Evolutionary conservation across 2,888 invertebrate species (phyloP), one percentile per base, ranked within the genome.

Genomic region (Tetragnatha montana): DNA sequence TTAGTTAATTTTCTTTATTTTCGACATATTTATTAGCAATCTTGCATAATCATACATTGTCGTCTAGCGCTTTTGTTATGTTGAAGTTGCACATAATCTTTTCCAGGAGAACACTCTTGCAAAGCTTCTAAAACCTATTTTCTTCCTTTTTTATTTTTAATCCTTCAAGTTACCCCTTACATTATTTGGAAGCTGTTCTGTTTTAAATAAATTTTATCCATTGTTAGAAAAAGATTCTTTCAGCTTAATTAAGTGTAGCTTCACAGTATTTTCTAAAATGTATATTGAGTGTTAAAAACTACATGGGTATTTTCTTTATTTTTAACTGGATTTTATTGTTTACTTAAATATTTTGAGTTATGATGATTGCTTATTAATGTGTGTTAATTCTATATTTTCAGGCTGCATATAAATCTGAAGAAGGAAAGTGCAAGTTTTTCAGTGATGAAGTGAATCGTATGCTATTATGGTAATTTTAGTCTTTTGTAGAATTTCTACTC

Each of bases 381-480:
- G 14, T 7, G 35, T 60, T 78, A n/a, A 21, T 79, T 60, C 12
- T 47, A 68, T 92, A 68, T 91, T 93, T 92, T 60, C 91, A 93
- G 93, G 92, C 92, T 86, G 93, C 93, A 14, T 92, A 92, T 80
- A 92, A 92, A 71, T 93, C 93, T 68, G 94, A 93, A 92, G 94
- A 94, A 91, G 94, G 94, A 85, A 95, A 95, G 92, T 94, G 93
- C 91, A 95, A 94, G 93, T 94, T 95, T 92, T 95, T 95, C 92
- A 94, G 94, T 81, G 92, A 93, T 21, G 93, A 93, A 83, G 94
- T 95, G 68, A 95, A 95, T 92, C 93, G 93, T 49, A 93, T 94
- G 91, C 93, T 95, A 60, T 93, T 95, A 82, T 94, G 93, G 95
- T 95, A 93, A 93, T 93, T 93, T 73, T 71, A 14, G 7, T 69